phyloP scores from a whole-genome alignment of 2,797 vertebrate genomes.

The Jordanella pulchra region DNA sequence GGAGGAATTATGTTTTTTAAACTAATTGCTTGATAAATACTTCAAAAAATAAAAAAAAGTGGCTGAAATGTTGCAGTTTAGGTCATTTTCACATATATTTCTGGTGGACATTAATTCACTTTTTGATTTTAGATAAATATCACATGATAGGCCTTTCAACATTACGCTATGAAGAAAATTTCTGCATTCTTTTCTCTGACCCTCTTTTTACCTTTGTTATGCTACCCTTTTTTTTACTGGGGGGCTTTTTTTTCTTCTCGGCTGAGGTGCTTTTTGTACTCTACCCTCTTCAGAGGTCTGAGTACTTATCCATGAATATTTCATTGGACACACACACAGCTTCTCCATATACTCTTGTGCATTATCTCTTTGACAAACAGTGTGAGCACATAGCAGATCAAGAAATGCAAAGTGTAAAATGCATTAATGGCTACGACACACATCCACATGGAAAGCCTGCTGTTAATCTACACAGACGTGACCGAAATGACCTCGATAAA shows the following conservation, averaged over 20 bases:
- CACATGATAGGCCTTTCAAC: constrained; percentile 14
- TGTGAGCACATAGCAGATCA: constrained; percentile 8
- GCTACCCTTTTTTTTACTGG: constrained; percentile 41
- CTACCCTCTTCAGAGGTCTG: constrained; percentile 63
- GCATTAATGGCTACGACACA: constrained; percentile 36
- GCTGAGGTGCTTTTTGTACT: constrained; percentile 62
- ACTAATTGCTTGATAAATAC: not conserved
- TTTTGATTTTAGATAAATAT: not conserved
- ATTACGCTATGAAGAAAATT: constrained; percentile 49
- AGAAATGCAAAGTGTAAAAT: constrained; percentile 21
- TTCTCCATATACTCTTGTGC: constrained; percentile 50
- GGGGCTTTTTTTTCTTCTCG: constrained; percentile 52
- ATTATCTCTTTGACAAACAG: constrained; percentile 51
- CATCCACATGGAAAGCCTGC: constrained; percentile 1
- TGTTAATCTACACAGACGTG: constrained; percentile 39
- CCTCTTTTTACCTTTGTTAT: constrained; percentile 31
- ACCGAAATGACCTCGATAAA: constrained; percentile 37
- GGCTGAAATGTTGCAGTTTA: not conserved
- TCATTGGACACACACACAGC: constrained; percentile 56
- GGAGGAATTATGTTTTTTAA: not conserved
- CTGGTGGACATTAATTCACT: not conserved
- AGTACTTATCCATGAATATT: constrained; percentile 75
- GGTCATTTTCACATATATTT: not conserved
- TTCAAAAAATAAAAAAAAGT: not conserved
- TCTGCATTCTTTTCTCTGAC: constrained; percentile 12